A percentile compares a stretch with the other conserved stretches of the same genome.
These are phyloP conservation scores for Camponotus fellah DNA, from an alignment of 2,888 invertebrate genomes.

Conservation along the genomic window DNA sequence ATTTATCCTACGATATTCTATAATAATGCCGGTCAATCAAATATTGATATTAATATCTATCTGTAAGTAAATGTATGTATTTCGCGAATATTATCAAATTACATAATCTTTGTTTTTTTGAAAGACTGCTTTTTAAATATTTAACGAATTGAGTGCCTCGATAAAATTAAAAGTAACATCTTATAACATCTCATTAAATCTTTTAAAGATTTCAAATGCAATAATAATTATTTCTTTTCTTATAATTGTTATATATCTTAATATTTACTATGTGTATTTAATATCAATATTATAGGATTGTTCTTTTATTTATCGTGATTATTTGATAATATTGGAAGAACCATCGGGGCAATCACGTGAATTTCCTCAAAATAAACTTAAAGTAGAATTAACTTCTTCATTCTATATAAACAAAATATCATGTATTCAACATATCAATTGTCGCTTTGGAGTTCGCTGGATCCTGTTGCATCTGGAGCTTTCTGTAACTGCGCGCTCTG, in stretches of 20 bases:
- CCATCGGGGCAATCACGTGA: neutral
- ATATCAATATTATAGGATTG: neutral
- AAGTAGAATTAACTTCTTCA: neutral
- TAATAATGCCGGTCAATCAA: neutral
- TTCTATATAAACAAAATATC: neutral
- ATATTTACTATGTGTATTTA: neutral
- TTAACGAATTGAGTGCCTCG: neutral
- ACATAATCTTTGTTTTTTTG: conserved; percentile 4
- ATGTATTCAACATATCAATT: conserved; percentile 49
- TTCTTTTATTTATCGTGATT: neutral
- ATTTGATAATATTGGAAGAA: neutral
- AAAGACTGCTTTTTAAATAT: neutral
- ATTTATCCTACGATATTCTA: neutral
- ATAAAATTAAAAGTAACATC: neutral
- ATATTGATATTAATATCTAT: neutral
- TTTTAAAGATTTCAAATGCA: neutral
- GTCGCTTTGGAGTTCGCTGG: conserved; percentile 69
- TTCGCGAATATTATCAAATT: neutral
- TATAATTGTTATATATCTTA: neutral
- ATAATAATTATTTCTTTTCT: conserved; percentile 1
- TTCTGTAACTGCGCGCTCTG: conserved; percentile 76
- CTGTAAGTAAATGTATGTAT: conserved; percentile 12
- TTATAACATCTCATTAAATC: neutral
- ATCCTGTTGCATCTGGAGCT: conserved; percentile 70
- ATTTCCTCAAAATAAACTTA: neutral